Percentiles rank a stretch among this genome's conserved stretches.
Conservation (phyloP, 2,888 invertebrate species). For the Trilocha varians region DNA sequence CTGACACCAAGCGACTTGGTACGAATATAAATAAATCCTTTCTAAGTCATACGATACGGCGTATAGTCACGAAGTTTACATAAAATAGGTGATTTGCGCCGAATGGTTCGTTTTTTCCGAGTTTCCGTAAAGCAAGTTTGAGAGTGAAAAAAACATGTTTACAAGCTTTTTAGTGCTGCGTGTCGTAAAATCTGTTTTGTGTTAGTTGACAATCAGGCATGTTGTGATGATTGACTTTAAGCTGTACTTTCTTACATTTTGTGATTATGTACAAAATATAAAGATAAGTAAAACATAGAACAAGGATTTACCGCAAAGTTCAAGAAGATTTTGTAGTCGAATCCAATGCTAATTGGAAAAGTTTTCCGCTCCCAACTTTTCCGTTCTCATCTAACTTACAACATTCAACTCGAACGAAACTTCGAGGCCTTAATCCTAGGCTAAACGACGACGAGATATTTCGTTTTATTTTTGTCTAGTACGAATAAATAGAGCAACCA, state of each 20-base stretch:
- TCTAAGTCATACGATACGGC: constrained; percentile 70
- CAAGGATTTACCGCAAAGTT: background rate
- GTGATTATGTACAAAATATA: background rate
- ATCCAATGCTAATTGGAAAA: constrained; percentile 37
- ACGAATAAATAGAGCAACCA: constrained; percentile 54
- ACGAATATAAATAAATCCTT: constrained; percentile 65
- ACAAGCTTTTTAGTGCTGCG: constrained; percentile 45
- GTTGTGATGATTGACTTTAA: constrained; percentile 36
- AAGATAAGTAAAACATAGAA: background rate
- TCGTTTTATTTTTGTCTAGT: constrained; percentile 35
- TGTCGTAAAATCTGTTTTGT: constrained; percentile 53
- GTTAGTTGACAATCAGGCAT: constrained; percentile 42
- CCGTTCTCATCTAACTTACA: constrained; percentile 42
- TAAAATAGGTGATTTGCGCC: constrained; percentile 69
- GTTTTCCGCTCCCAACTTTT: constrained; percentile 36
- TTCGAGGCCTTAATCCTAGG: constrained; percentile 26
- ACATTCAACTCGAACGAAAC: constrained; percentile 31
- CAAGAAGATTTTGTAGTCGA: constrained; percentile 18
- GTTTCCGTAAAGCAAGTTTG: constrained; percentile 39
- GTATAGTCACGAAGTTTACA: constrained; percentile 71
- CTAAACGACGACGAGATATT: constrained; percentile 9
- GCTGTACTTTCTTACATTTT: constrained; percentile 6
- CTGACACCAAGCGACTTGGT: constrained; percentile 29
- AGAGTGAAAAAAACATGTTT: constrained; percentile 60
- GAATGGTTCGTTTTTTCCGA: constrained; percentile 54